phyloP scores from a whole-genome alignment of 2,888 invertebrate genomes.

The Ormyrus nitidulus region DNA sequence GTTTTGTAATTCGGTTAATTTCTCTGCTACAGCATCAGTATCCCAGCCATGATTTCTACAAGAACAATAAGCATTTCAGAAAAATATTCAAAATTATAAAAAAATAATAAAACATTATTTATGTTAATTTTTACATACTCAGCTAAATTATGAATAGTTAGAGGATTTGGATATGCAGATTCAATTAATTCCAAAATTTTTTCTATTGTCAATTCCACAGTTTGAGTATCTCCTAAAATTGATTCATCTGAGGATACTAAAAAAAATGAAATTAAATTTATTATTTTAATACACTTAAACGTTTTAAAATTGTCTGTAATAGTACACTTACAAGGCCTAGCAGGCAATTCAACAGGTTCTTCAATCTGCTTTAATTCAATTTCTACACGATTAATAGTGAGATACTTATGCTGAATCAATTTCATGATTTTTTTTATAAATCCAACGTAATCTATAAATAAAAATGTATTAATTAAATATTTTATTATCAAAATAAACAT shows the following conservation, averaged over 20 bases:
- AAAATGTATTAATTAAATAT: slow-evolving; percentile 30
- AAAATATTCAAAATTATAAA: slow-evolving; percentile 1
- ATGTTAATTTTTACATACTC: slow-evolving; percentile 78
- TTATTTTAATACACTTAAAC: too few species aligned
- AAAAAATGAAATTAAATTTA: slow-evolving; percentile 33
- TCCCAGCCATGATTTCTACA: slow-evolving; percentile 87
- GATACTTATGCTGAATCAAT: slow-evolving; percentile 93
- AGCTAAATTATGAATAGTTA: slow-evolving; percentile 93
- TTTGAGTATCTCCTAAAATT: slow-evolving; percentile 78
- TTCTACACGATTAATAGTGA: slow-evolving; percentile 89
- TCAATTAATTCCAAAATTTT: slow-evolving; percentile 96
- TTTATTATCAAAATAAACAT: not conserved
- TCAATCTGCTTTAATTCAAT: slow-evolving; percentile 92
- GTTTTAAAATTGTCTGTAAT: too few species aligned
- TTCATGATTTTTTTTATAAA: slow-evolving; percentile 99
- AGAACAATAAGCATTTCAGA: too few species aligned
- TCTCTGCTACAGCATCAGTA: slow-evolving; percentile 85
- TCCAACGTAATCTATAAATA: slow-evolving; percentile 92
- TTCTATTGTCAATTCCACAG: slow-evolving; percentile 88
- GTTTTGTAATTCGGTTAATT: slow-evolving; percentile 86
- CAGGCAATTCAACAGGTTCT: slow-evolving; percentile 85
- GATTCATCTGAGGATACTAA: slow-evolving; percentile 84
- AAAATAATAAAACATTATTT: too few species aligned
- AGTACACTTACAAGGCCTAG: slow-evolving; percentile 83
- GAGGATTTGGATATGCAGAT: slow-evolving; percentile 98